Evolutionary conservation across 2,113 vertebrate species (phyloP).

Genomic region (Anarrhichthys ocellatus): DNA sequence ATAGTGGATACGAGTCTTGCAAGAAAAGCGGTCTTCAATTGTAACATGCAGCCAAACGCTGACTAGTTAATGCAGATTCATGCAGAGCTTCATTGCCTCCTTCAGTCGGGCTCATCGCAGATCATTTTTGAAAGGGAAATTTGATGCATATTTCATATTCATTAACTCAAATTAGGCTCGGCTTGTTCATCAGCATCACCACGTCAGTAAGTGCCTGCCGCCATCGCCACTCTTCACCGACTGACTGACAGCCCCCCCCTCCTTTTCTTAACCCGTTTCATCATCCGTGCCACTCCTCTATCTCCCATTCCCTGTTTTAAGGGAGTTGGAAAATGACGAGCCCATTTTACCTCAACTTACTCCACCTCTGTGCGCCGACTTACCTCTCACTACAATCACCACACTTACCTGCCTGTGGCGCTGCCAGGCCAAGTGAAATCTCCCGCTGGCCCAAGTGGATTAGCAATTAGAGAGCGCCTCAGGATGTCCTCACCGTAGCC

Average conservation of each 20-base stretch:
- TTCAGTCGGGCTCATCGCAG: conserved; percentile 41
- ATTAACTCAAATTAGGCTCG: conserved; percentile 67
- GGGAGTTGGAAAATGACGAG: conserved; percentile 25
- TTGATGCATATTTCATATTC: conserved; percentile 67
- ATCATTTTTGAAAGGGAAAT: conserved; percentile 56
- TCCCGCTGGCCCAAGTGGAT: conserved; percentile 58
- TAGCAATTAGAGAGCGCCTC: conserved; percentile 73
- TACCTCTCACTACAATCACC: conserved; percentile 31
- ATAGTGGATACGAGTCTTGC: neutral
- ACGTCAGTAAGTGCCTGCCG: conserved; percentile 47
- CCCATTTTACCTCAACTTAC: conserved; percentile 43
- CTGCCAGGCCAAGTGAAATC: conserved; percentile 51
- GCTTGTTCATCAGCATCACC: conserved; percentile 62
- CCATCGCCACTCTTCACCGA: neutral
- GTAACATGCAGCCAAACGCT: conserved; percentile 18
- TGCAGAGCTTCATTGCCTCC: conserved; percentile 30
- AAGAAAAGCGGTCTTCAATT: neutral
- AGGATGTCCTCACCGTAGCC: conserved; percentile 50
- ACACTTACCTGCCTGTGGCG: conserved; percentile 45
- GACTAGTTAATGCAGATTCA: conserved; percentile 28
- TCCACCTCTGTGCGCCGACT: conserved; percentile 20
- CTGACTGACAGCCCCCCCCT: conserved; percentile 43
- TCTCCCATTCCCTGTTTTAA: conserved; percentile 31
- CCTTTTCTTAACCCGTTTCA: conserved; percentile 29
- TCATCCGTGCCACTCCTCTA: conserved; percentile 39